These are phyloP conservation scores for Isotomurus palustris DNA, from an alignment of 2,888 invertebrate species.

Conservation along the genomic window DNA sequence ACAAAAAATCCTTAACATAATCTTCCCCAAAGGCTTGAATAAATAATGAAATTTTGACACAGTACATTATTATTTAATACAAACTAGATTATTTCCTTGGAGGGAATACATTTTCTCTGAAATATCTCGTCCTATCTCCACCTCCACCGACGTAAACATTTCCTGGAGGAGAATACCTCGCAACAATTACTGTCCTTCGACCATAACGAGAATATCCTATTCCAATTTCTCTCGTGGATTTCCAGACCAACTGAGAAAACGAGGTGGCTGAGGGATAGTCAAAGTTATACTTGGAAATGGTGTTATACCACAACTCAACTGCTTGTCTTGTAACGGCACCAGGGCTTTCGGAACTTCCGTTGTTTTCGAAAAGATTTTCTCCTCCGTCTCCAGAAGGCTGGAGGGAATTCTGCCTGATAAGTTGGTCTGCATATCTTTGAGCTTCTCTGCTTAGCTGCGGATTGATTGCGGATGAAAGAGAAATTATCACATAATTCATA, in stretches of 20 bases:
- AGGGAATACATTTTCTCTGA: slow-evolving; percentile 36
- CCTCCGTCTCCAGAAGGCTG: slow-evolving; percentile 31
- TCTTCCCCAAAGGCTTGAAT: too few species aligned
- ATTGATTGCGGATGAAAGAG: too few species aligned
- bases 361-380: slow-evolving; percentile 37
- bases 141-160: slow-evolving; percentile 26
- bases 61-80: too few species aligned
- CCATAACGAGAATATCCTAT: slow-evolving; percentile 31
- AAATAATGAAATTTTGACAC: too few species aligned
- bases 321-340: slow-evolving; percentile 24
- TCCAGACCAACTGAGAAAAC: slow-evolving; percentile 40
- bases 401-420: slow-evolving; percentile 27
- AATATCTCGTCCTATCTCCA: slow-evolving; percentile 33
- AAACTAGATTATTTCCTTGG: too few species aligned
- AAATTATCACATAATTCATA: too few species aligned
- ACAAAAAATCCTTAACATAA: too few species aligned
- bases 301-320: slow-evolving; percentile 34
- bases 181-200: slow-evolving; percentile 30
- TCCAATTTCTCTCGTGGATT: slow-evolving; percentile 31
- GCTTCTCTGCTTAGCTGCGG: slow-evolving; percentile 33
- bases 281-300: slow-evolving; percentile 31
- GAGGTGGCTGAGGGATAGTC: slow-evolving; percentile 28
- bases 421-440: slow-evolving; percentile 34
- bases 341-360: slow-evolving; percentile 25
- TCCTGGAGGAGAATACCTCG: slow-evolving; percentile 32